Percentiles rank a stretch among this genome's conserved stretches.
Evolutionary conservation across 2,797 vertebrate genomes (phyloP).

Genomic region (Sebastes hubbsi): DNA sequence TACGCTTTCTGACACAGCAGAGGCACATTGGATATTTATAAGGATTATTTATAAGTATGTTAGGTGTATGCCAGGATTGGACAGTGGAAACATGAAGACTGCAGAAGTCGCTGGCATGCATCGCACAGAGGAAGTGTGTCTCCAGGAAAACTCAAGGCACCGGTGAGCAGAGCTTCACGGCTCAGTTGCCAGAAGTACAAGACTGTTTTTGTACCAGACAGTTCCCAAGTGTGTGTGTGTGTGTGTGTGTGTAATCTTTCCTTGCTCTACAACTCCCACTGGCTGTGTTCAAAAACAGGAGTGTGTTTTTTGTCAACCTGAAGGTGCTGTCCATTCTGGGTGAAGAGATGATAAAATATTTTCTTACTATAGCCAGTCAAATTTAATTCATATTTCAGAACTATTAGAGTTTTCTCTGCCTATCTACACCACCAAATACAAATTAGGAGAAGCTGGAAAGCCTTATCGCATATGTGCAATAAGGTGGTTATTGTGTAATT

Average conservation of each 20-base stretch:
- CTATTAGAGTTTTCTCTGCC: background rate
- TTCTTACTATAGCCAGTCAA: background rate
- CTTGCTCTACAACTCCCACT: conserved; percentile 28
- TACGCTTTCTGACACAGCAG: conserved; percentile 12
- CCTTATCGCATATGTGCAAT: background rate
- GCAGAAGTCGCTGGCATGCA: background rate
- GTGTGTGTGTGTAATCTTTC: background rate
- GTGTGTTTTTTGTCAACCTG: background rate
- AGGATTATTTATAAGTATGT: conserved; percentile 1
- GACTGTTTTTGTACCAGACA: conserved; percentile 27
- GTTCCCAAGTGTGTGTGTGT: conserved; percentile 20
- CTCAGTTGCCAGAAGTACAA: conserved; percentile 38
- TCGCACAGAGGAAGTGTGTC: conserved; percentile 4
- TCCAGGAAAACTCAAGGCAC: background rate
- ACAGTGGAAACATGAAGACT: conserved; percentile 3
- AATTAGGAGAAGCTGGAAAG: background rate
- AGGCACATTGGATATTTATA: conserved; percentile 29
- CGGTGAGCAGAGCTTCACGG: conserved; percentile 1
- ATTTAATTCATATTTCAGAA: background rate
- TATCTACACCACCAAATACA: background rate
- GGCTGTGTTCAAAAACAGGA: background rate
- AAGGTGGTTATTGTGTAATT: background rate
- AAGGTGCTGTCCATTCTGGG: background rate
- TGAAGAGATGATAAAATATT: background rate
- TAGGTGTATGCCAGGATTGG: background rate